phyloP scores from a whole-genome alignment of 1,140 invertebrate species.

The Battus philenor region DNA sequence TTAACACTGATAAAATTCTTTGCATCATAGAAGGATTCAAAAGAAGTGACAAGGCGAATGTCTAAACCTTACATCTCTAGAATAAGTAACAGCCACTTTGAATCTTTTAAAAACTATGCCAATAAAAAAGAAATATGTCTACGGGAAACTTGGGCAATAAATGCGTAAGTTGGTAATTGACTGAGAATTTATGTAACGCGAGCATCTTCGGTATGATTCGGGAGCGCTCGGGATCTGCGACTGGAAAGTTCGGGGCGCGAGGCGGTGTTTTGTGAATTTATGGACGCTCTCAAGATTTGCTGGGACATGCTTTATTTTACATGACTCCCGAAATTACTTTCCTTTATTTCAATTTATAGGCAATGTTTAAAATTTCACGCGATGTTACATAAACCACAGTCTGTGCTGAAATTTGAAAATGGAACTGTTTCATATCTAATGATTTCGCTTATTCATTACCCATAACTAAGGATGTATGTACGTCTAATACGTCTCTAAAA shows the following conservation, averaged over 20 bases:
- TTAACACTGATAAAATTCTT: no score
- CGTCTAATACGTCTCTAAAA: no score
- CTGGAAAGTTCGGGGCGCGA: slow-evolving; percentile 3
- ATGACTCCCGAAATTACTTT: slow-evolving; percentile 5
- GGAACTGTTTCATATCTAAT: no score
- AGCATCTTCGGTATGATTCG: slow-evolving; percentile 10
- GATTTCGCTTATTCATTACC: no score
- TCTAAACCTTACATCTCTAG: no score
- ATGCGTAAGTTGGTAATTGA: slow-evolving; percentile 26
- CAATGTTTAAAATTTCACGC: no score
- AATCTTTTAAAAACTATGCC: slow-evolving; percentile 24
- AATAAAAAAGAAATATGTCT: slow-evolving; percentile 31
- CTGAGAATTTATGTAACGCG: slow-evolving; percentile 22
- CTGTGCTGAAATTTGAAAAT: no score
- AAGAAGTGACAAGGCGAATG: no score
- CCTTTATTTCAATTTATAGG: slow-evolving; percentile 7
- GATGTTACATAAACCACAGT: no score
- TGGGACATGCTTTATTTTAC: slow-evolving; percentile 3
- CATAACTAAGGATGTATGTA: no score
- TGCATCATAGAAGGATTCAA: no score
- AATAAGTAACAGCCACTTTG: slow-evolving; percentile 9
- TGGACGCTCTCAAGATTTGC: slow-evolving; percentile 3
- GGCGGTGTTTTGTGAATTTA: slow-evolving; percentile 14
- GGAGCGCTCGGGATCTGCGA: slow-evolving; percentile 7
- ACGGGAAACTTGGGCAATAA: slow-evolving; percentile 22